Percentiles rank a stretch among this genome's conserved stretches.
These are phyloP conservation scores for Macrosteles quadrilineatus DNA, from an alignment of 1,140 invertebrate genomes.

Conservation along the genomic window DNA sequence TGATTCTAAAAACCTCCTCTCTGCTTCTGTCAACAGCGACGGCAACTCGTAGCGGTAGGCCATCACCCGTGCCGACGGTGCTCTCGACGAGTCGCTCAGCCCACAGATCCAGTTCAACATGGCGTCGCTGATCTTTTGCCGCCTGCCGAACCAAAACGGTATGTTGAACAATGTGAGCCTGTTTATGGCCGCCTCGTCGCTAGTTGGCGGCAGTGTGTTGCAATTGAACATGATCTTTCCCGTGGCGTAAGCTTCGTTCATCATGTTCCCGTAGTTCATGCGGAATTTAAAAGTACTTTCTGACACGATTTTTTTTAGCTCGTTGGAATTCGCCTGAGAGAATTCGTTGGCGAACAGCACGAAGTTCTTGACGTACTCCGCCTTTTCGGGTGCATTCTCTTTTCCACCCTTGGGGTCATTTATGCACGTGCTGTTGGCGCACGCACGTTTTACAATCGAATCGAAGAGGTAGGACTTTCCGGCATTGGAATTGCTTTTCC, in stretches of 20 bases:
- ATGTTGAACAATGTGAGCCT: background rate
- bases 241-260: background rate
- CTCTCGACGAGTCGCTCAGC: too few species aligned
- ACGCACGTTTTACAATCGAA: background rate
- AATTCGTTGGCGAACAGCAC: background rate
- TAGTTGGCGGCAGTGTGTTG: background rate
- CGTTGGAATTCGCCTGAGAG: background rate
- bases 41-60: too few species aligned
- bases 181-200: background rate
- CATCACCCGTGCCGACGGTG: too few species aligned
- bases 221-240: conserved; percentile 1
- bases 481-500: background rate
- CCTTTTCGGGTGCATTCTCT: conserved; percentile 9
- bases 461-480: conserved; percentile 5
- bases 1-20: too few species aligned
- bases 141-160: background rate
- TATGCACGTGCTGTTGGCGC: background rate
- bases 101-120: background rate
- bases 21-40: too few species aligned
- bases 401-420: conserved; percentile 12
- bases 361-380: background rate
- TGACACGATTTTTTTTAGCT: background rate
- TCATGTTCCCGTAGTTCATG: background rate
- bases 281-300: background rate
- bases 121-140: background rate